phyloP scores from a whole-genome alignment of 2,113 vertebrate genomes.

The Oenanthe oenanthe region DNA sequence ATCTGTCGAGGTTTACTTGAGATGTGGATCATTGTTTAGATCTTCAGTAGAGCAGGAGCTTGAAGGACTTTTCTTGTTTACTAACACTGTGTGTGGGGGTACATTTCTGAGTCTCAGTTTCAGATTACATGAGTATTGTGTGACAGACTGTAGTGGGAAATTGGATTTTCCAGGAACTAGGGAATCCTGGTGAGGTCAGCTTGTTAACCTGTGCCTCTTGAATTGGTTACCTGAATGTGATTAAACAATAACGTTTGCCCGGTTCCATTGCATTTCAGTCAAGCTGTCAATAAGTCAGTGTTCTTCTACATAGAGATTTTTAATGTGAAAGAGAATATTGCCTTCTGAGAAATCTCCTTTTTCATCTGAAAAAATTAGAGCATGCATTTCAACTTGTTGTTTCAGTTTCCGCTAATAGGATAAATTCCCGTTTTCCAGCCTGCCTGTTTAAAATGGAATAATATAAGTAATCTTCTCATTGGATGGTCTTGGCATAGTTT shows the following conservation, averaged over 20 bases:
- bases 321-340: background rate
- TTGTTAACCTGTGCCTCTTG: background rate
- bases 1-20: background rate
- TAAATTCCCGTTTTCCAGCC: background rate
- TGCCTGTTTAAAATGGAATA: background rate
- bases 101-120: background rate
- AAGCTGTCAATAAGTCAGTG: background rate
- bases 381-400: background rate
- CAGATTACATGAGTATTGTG: background rate
- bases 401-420: background rate
- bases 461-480: background rate
- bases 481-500: background rate
- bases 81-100: fast-evolving
- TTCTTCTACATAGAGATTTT: background rate
- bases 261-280: background rate
- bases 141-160: background rate
- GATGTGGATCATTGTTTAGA: background rate
- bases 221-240: background rate
- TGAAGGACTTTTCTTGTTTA: background rate
- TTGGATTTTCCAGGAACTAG: background rate
- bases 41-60: background rate
- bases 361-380: background rate
- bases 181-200: background rate
- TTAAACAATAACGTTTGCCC: background rate
- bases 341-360: background rate